These are phyloP conservation scores for Scelioninae gen. 1 DNA, from an alignment of 2,888 invertebrate species.

Conservation along the genomic window DNA sequence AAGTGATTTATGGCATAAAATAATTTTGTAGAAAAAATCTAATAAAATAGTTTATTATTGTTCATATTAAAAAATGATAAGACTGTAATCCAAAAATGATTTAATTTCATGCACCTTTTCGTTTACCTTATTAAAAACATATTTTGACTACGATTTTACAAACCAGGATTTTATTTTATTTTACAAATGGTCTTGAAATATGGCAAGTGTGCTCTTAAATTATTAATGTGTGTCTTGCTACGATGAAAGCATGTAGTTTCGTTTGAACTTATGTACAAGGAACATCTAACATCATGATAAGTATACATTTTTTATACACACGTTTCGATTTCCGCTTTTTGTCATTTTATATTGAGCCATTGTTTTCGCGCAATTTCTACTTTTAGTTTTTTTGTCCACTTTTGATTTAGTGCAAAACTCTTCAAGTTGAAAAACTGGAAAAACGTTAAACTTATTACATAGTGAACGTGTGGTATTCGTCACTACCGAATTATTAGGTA, in stretches of 20 bases:
- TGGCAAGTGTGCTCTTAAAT: conserved; percentile 45
- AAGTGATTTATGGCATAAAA: too few species aligned
- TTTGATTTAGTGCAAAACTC: conserved; percentile 44
- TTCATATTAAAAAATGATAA: too few species aligned
- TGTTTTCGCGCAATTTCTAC: conserved; percentile 47
- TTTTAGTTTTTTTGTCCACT: conserved; percentile 16
- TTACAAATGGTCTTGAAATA: conserved; percentile 25
- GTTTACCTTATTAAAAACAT: conserved; percentile 14
- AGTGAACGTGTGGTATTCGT: background rate
- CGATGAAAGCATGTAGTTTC: conserved; percentile 53
- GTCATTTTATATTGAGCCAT: conserved; percentile 61
- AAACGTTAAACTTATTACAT: background rate
- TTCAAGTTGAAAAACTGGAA: conserved; percentile 41
- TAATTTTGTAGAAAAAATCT: too few species aligned
- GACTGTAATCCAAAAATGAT: background rate
- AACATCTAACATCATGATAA: conserved; percentile 66
- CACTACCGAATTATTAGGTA: conserved; percentile 36
- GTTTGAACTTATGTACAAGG: conserved; percentile 61
- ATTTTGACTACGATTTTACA: background rate
- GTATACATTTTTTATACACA: conserved; percentile 62
- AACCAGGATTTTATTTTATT: background rate
- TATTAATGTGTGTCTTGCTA: conserved; percentile 37
- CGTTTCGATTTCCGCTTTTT: conserved; percentile 47
- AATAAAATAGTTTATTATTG: too few species aligned
- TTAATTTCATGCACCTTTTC: background rate